Evolutionary conservation across 2,888 invertebrate genomes (phyloP), one percentile per base, ranked within the genome.

Genomic region (Pomacea canaliculata): DNA sequence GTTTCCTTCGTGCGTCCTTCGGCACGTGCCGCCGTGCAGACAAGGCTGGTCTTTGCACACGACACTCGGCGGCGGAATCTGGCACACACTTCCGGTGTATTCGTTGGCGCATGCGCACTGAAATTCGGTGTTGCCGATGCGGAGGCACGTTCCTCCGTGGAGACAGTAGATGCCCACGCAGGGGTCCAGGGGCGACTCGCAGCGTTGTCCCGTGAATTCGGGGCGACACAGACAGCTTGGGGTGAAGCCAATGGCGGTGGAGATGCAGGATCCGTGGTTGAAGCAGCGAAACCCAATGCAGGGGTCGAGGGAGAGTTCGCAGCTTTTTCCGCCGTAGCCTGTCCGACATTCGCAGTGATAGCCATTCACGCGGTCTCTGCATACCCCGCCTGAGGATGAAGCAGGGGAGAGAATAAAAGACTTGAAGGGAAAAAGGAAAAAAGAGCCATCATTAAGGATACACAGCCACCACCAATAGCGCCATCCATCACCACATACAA

Each of bases 1-100:
- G 5, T 72, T 76, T 12, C 82, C 82, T 18, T 76, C 78, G 70
- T 83, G 80, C 19, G 79, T 82, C 78, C 83, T 83, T 51, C 60
- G 69, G 73, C 86, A 86, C 37, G 71, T 78, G 0, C 85, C 85
- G 37, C 83, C 83, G 78, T 85, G 80, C 66, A 78, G 71, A 78
- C 86, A 86, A 16, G 83, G 81, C 19, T 79, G 77, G 71, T 79
- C 78, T 19, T 76, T 76, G 76, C 85, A 85, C n/a, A 79, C 76
- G 71, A 81, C 77, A 70, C 78, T 80, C 56, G 80, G 75, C 37
- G 77, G 71, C 18, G 63, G 71, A n/a, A 70, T 71, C 73, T 77
- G 79, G 70, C 79, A 79, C 48, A 77, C 66, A 19, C 72, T 73
- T 68, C 79, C 79, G 65, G 82, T 79, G 67, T 80, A 83, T 66